Base-by-base conservation (phyloP, 2,113 vertebrate species). In the Aspiorhynchus laticeps region DNA sequence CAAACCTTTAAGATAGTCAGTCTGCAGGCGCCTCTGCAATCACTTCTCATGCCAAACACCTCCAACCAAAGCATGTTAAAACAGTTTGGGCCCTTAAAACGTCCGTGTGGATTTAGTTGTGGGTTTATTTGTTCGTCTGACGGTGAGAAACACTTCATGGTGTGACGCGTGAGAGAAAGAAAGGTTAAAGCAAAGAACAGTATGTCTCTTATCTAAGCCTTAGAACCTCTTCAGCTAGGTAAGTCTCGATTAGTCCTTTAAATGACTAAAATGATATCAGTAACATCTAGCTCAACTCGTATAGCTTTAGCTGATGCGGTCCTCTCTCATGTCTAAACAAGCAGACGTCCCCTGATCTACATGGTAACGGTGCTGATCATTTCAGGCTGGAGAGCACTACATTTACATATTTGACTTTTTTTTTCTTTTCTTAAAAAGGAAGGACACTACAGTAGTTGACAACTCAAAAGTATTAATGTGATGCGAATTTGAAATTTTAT, bases 361-460 rank as follows among this genome's bases (percentile, higher is more conserved):
- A 38, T 46, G 65, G 24, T 31, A 38, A 33, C 31, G 41, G 31
- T 59, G 85, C 85, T 83, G 86, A 87, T 83, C 80, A 53, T 71
- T 71, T 75, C 82, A 59, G 76, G 24, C 56, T 86, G 81, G 80
- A 80, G 79, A 81, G 73, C 80, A 86, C 84, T 84, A 89, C 80
- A 88, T 74, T 81, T 87, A 88, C 78, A 82, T 88, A 73, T 82
- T 83, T 67, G 65, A 80, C 63, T 46, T 38, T 71, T 24, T 46
- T 48, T 92, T 82, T 92, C 83, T 91, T 91, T 86, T 93, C 87
- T 92, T 93, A 91, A 93, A 90, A 93, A 93, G 90, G 90, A 93
- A 93, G 92, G 85, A 94, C 93, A 94, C 93, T 93, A 96, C 92
- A 93, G 91, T 93, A 94, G 94, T 91, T 90, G 90, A 95, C 91